Base-by-base conservation (phyloP, 2,113 vertebrate genomes). In the Leucosticte australis region DNA sequence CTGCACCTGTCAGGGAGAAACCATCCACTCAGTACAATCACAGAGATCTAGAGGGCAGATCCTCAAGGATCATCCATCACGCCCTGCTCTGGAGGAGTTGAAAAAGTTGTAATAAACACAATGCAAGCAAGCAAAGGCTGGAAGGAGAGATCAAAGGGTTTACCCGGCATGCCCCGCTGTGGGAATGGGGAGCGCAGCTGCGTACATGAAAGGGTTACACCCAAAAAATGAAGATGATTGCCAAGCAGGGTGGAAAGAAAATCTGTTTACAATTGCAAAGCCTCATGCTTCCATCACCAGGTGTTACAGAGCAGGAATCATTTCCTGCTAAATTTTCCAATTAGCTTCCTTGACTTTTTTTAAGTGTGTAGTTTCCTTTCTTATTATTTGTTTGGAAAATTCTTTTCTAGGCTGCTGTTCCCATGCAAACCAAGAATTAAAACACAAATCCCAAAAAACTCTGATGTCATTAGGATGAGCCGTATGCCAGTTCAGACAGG, bases 1-100 rank as follows among this genome's bases (percentile, higher is more conserved):
- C 94, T 95, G 83, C 95, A 94, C 96, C 94, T 96, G 91, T 67
- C 65, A 94, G 87, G 76, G 70, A 95, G 93, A 96, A 97, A 96
- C 92, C 91, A 95, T 95, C 94, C 91, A 57, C 71, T 80, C 42
- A 4, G 67, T 75, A 68, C 85, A 94, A 95, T 97, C 92, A 69
- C 28, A 33, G 93, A 73, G 94, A 95, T 96, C 92, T 91, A 88
- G 65, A 95, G 82, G 91, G 70, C 91, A 95, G 86, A 69, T 93
- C 78, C 83, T 87, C 41, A 52, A 65, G 73, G 60, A 96, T 86
- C 83, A 84, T 44, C 86, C 83, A 88, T 87, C 96, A 95, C 93
- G 33, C 87, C 94, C 87, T 88, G 71, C 60, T 87, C 81, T 2
- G 86, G 91, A 89, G 87, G 77, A 96, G 91, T 78, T 89, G 75